Base-by-base conservation (phyloP, 2,113 vertebrate species). In the Hippocampus comes region DNA sequence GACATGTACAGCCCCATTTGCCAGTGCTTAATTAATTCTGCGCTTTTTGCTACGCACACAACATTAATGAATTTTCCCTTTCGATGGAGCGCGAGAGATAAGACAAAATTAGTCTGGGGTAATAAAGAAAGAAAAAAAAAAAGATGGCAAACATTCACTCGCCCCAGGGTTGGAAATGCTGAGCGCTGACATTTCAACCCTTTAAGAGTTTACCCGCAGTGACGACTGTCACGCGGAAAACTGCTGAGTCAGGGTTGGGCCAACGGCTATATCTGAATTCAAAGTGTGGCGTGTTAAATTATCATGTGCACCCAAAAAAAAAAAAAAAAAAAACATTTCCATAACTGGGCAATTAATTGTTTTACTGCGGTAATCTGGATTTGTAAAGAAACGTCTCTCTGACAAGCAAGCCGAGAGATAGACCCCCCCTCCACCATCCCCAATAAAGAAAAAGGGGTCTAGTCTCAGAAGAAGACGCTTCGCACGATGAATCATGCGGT, bases 401-500 rank as follows among this genome's bases (percentile, higher is more conserved):
- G 65, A 68, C 53, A 72, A 78, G 21, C 43, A 17, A 55, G 12
- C 70, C 46, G 56, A 48, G 72, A 84, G 71, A 67, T 64, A 71
- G 70, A 17, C 71, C 64, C 71, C 34, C 8, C 18, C n/a, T n/a
- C 30, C 60, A 9, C 7, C 5, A 38, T 38, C 34, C 38, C 38
- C 63, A 57, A 49, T 23, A 60, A 72, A 70, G 49, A 60, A 38
- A 64, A 74, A 46, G 38, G 55, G 43, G n/a, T 70, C 41, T 55
- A 73, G 53, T 72, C 56, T 43, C 57, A 76, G 71, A 75, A 59
- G 74, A 67, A 72, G 23, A 56, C 49, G 61, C 77, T 78, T 63
- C 42, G 74, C 10, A 38, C 76, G 78, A 80, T 88, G 89, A 89
- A 63, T 88, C 85, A 87, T 68, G 77, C 75, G 80, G 76, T 82